Evolutionary conservation across 2,797 vertebrate species (phyloP).

Genomic region (Tauraco hartlaubi): DNA sequence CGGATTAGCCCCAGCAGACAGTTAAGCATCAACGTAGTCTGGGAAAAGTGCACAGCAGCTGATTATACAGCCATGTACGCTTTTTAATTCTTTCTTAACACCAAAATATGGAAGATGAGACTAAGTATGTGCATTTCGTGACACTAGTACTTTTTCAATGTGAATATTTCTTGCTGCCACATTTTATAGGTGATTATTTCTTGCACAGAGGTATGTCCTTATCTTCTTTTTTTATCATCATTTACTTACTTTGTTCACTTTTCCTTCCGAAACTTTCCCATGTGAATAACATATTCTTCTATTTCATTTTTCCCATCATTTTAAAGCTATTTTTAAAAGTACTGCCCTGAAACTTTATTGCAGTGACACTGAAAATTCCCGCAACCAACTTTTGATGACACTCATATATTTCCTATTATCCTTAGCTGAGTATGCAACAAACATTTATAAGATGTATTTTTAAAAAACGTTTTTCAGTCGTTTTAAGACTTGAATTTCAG

Average conservation of each 20-base stretch:
- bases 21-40: background rate
- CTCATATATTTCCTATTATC: background rate
- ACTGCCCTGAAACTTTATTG: background rate
- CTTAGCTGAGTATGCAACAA: background rate
- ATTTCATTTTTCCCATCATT: background rate
- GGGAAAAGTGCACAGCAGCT: background rate
- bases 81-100: background rate
- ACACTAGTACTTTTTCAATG: background rate
- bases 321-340: slow-evolving; percentile 6
- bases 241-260: background rate
- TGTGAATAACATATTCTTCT: background rate
- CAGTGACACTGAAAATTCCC: background rate
- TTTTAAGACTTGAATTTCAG: background rate
- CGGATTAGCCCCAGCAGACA: background rate
- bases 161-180: background rate
- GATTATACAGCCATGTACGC: background rate
- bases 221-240: background rate
- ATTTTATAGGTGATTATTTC: background rate
- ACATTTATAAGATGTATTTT: background rate
- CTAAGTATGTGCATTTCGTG: background rate
- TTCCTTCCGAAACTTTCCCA: background rate
- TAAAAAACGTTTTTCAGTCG: background rate
- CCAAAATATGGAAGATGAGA: background rate
- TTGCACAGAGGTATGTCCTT: background rate
- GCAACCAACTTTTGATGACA: background rate